phyloP scores from a whole-genome alignment of 2,888 invertebrate species.

The Gryllus longicercus region DNA sequence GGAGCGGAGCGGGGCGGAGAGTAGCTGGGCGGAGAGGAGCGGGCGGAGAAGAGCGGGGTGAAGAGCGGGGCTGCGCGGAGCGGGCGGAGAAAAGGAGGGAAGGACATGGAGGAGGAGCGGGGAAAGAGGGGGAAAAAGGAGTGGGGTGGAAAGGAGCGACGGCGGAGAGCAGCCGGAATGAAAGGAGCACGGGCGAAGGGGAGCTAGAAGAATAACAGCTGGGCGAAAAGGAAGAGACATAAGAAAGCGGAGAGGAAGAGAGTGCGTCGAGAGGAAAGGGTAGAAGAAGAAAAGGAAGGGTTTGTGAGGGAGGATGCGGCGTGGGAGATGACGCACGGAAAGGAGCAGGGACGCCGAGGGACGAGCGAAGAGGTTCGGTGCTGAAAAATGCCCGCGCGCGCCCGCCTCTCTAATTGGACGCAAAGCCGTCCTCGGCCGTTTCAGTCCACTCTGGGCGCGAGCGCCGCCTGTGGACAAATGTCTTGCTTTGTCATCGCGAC shows the following conservation, averaged over 20 bases:
- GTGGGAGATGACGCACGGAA: constrained; percentile 6
- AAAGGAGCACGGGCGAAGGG: no score
- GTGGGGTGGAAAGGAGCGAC: no score
- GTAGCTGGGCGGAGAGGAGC: no score
- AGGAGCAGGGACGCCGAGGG: constrained; percentile 21
- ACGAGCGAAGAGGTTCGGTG: constrained; percentile 19
- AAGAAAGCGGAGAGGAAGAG: not conserved
- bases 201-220: no score
- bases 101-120: constrained; percentile 21
- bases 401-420: not conserved
- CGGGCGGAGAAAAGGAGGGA: constrained; percentile 20
- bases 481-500: not conserved
- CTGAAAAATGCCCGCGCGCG: constrained; percentile 5
- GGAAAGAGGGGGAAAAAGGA: no score
- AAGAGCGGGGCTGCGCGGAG: no score
- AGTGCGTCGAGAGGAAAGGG: not conserved
- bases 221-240: no score
- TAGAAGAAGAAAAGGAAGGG: constrained; percentile 9
- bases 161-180: no score
- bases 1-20: no score
- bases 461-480: not conserved
- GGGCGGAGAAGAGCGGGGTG: not conserved
- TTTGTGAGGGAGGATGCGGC: not conserved
- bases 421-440: not conserved
- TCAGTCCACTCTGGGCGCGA: not conserved